Evolutionary conservation across 2,888 invertebrate species (phyloP), one percentile per base, ranked within the genome.

Genomic region (Gerosis bhagava): DNA sequence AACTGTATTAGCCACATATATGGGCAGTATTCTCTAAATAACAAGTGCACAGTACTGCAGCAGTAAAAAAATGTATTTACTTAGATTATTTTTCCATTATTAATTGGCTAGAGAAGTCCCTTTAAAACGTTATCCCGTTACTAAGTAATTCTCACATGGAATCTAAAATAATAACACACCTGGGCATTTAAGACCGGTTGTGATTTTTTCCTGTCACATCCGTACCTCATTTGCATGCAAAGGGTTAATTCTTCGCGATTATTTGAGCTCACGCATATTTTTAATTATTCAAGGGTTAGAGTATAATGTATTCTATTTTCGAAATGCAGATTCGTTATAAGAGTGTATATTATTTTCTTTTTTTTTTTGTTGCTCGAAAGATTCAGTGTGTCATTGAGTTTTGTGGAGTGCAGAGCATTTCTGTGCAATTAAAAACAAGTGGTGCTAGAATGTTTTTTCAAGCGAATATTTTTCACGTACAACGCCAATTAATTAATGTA

Each of bases 281-380:
- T 84, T 88, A 88, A 88, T 88, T 88, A 84, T 88, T 80, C 84
- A 84, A 80, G 88, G 88, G 87, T 84, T 67, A 63, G 58, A n/a
- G n/a, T 56, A 56, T 80, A 84, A 86, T 83, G 67, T 84, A 79
- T 84, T 77, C 83, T 61, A 59, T 67, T 73, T 73, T 69, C 67
- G 60, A 73, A 78, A 74, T 70, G 63, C 67, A 70, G 70, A 77
- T 66, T 63, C 67, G 71, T 70, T 69, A n/a, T n/a, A n/a, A n/a
- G n/a, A n/a, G 70, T 65, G 69, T 66, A 68, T 70, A 59, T 63
- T 67, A 73, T 77, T 76, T 74, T 70, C n/a, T n/a, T n/a, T n/a
- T n/a, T n/a, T n/a, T n/a, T n/a, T n/a, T n/a, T n/a, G n/a, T 68
- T 64, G 58, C 59, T 51, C 56, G 56, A 58, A 58, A 59, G 59